Evolutionary conservation across 2,113 vertebrate genomes (phyloP).

Genomic region (Chaetodon trifascialis): DNA sequence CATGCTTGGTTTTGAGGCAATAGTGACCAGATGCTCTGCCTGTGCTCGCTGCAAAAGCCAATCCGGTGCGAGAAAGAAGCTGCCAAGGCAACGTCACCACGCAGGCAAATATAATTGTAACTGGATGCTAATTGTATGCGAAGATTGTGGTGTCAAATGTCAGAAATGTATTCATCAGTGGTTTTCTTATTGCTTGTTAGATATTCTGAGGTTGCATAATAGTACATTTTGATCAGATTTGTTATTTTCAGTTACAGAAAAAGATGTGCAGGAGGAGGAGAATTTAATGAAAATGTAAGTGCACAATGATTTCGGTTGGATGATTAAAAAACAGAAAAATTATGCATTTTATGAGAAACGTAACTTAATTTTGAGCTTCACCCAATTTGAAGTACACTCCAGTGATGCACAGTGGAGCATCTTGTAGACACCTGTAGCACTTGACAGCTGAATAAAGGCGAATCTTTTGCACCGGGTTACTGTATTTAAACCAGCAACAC

Average conservation of each 20-base stretch:
- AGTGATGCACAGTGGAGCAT: neutral
- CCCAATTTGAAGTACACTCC: neutral
- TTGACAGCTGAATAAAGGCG: neutral
- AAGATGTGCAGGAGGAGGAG: neutral
- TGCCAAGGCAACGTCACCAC: constrained; percentile 41
- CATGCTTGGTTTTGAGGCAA: constrained; percentile 60
- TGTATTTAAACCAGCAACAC: neutral
- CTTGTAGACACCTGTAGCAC: constrained; percentile 7
- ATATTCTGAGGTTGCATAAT: constrained; percentile 9
- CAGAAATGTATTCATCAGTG: constrained; percentile 9
- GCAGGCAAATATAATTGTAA: constrained; percentile 28
- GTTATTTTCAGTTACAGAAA: neutral
- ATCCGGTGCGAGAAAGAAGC: constrained; percentile 75
- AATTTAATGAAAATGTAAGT: neutral
- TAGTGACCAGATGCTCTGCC: constrained; percentile 83
- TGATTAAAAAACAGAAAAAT: neutral
- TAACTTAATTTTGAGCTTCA: neutral
- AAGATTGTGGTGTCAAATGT: constrained; percentile 32
- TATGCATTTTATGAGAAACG: neutral
- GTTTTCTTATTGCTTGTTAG: neutral
- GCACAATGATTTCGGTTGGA: neutral
- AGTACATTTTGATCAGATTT: neutral
- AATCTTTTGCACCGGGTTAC: neutral
- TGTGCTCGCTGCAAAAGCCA: constrained; percentile 88
- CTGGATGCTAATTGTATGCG: constrained; percentile 27